These are phyloP conservation scores for Fopius arisanus DNA, from an alignment of 1,140 invertebrate genomes.

Conservation along the genomic window DNA sequence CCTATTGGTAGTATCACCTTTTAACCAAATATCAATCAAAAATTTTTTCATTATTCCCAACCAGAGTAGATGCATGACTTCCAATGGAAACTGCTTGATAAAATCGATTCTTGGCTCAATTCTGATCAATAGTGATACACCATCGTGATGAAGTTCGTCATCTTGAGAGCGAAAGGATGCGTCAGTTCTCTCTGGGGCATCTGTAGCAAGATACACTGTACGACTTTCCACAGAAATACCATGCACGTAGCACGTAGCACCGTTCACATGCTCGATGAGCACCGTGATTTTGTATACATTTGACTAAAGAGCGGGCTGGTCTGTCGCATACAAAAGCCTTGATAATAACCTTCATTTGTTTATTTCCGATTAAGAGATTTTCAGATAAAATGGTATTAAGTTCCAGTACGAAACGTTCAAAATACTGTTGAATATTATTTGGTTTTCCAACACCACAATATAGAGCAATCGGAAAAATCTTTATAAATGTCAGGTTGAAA, in stretches of 20 bases:
- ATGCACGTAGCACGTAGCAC: background rate
- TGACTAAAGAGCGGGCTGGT: conserved; percentile 22
- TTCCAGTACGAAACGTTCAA: conserved; percentile 11
- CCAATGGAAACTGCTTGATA: background rate
- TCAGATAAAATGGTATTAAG: conserved; percentile 3
- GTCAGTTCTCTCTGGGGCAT: background rate
- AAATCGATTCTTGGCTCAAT: conserved; percentile 12
- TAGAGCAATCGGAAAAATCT: conserved; percentile 8
- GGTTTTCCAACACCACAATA: background rate
- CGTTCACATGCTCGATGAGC: conserved; percentile 23
- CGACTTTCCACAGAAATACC: background rate
- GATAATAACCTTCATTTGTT: background rate
- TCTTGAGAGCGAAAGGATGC: conserved; percentile 16
- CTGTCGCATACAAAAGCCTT: conserved; percentile 28
- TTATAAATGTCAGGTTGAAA: conserved; percentile 18
- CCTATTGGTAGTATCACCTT: background rate
- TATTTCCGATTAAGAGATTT: background rate
- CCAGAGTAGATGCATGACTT: conserved; percentile 21
- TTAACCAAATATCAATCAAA: conserved; percentile 6
- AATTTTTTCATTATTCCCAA: conserved; percentile 25
- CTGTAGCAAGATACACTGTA: conserved; percentile 11
- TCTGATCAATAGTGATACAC: conserved; percentile 8
- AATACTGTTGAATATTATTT: background rate
- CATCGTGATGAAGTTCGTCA: conserved; percentile 11
- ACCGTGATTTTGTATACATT: conserved; percentile 28